A percentile compares a stretch with the other conserved stretches of the same genome.
Conservation (phyloP, 2,888 invertebrate species). For the Cheilosia vulpina region DNA sequence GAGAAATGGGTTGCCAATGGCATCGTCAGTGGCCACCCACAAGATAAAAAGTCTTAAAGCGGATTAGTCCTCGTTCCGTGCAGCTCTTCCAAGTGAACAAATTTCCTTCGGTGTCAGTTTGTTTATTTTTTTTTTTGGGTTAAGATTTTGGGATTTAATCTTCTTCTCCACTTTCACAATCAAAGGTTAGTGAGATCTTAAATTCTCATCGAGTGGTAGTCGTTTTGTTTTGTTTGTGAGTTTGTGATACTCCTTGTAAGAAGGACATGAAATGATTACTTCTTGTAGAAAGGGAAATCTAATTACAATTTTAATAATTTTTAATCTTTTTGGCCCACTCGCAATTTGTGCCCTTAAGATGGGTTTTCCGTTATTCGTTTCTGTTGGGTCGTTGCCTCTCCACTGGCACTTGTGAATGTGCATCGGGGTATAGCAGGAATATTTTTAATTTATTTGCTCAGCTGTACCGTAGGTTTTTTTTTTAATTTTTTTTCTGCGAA, state of each 20-base stretch:
- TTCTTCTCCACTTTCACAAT: constrained; percentile 44
- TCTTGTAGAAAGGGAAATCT: constrained; percentile 60
- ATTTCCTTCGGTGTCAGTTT: constrained; percentile 60
- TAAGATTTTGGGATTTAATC: constrained; percentile 63
- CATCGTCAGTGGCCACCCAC: neutral
- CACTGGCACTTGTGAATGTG: constrained; percentile 43
- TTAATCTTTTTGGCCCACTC: constrained; percentile 56
- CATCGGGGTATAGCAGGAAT: constrained; percentile 65
- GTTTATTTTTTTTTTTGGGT: constrained; percentile 45
- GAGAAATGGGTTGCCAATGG: constrained; percentile 1
- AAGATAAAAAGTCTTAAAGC: constrained; percentile 32
- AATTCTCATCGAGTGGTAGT: constrained; percentile 51
- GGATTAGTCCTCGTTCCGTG: constrained; percentile 72
- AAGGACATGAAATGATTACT: constrained; percentile 54
- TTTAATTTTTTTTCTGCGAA: constrained; percentile 1
- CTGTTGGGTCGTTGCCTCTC: neutral
- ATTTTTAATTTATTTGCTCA: constrained; percentile 73
- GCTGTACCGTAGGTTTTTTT: constrained; percentile 29
- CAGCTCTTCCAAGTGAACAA: constrained; percentile 75
- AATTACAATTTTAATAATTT: constrained; percentile 74
- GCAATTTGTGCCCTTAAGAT: constrained; percentile 44
- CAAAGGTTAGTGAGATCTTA: constrained; percentile 71
- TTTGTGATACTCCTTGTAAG: constrained; percentile 7
- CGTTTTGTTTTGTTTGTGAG: neutral
- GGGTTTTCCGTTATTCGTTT: constrained; percentile 10